These are phyloP conservation scores for Silurus aristotelis DNA, from an alignment of 2,797 vertebrate genomes.

Conservation along the genomic window DNA sequence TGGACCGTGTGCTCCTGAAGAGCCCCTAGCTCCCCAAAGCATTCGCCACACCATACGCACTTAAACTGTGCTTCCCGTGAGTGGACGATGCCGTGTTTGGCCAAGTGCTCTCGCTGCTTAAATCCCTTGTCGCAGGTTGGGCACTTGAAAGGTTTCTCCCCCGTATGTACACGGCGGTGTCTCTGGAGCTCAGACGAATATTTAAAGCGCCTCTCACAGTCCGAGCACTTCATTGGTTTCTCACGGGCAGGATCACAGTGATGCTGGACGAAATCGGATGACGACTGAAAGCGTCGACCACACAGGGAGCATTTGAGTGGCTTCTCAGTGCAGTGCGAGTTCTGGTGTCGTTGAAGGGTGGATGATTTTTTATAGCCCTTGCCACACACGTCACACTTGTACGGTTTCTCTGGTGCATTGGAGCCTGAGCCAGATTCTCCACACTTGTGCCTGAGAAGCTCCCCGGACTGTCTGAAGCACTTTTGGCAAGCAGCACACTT, in stretches of 20 bases:
- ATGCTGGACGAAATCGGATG: slow-evolving; percentile 95
- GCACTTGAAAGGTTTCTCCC: slow-evolving; percentile 96
- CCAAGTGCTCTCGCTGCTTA: slow-evolving; percentile 96
- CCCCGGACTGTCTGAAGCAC: slow-evolving; percentile 91
- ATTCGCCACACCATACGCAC: slow-evolving; percentile 95
- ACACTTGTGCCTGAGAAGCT: slow-evolving; percentile 92
- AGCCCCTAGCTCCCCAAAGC: slow-evolving; percentile 88
- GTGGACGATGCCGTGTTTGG: slow-evolving; percentile 95
- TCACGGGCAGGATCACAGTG: slow-evolving; percentile 92
- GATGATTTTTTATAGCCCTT: slow-evolving; percentile 97
- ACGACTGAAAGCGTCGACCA: slow-evolving; percentile 93
- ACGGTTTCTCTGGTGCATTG: slow-evolving; percentile 79
- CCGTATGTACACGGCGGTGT: slow-evolving; percentile 92
- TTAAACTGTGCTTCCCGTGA: slow-evolving; percentile 96
- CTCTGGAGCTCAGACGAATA: slow-evolving; percentile 95
- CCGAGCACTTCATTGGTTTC: slow-evolving; percentile 93
- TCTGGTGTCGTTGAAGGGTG: slow-evolving; percentile 93
- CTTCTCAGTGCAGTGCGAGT: slow-evolving; percentile 90
- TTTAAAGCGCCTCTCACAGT: slow-evolving; percentile 97
- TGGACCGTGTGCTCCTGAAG: slow-evolving; percentile 96
- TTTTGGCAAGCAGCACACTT: slow-evolving; percentile 97
- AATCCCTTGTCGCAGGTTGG: slow-evolving; percentile 95
- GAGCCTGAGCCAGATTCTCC: slow-evolving; percentile 67
- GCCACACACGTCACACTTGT: slow-evolving; percentile 90
- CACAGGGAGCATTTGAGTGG: slow-evolving; percentile 93